phyloP scores from a whole-genome alignment of 2,888 invertebrate genomes.

The Mimas tiliae region DNA sequence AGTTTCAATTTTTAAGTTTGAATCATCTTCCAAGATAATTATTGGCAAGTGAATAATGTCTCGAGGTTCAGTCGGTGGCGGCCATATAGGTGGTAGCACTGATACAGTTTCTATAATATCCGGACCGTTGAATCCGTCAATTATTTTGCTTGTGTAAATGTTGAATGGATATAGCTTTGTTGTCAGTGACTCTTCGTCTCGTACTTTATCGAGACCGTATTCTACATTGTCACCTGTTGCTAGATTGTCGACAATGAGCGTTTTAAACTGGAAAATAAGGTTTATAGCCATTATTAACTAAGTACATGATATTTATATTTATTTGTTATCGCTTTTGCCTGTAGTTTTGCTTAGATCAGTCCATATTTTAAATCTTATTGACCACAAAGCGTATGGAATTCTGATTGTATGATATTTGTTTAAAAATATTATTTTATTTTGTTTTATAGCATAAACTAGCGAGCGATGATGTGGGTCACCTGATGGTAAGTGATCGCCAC shows the following conservation, averaged over 20 bases:
- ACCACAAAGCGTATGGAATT: too few species aligned
- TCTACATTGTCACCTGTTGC: conserved; percentile 26
- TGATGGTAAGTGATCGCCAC: too few species aligned
- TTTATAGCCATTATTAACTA: conserved; percentile 17
- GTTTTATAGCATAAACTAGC: too few species aligned
- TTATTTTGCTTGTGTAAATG: neutral
- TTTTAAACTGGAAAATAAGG: conserved; percentile 27
- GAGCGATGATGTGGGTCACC: too few species aligned
- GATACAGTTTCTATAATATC: neutral
- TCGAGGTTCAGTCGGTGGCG: neutral
- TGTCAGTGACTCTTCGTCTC: neutral
- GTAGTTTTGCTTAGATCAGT: too few species aligned
- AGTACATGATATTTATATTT: too few species aligned
- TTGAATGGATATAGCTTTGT: neutral
- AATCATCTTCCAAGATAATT: neutral
- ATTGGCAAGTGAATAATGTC: neutral
- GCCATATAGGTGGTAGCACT: conserved; percentile 6
- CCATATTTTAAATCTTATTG: too few species aligned
- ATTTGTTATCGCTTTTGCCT: too few species aligned
- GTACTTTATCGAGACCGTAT: conserved; percentile 35
- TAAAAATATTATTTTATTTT: too few species aligned
- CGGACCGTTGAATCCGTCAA: neutral
- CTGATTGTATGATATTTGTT: too few species aligned
- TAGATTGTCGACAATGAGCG: neutral
- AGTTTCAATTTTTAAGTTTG: neutral